Conservation (phyloP, 2,113 vertebrate species). For the Dendropsophus ebraccatus region DNA sequence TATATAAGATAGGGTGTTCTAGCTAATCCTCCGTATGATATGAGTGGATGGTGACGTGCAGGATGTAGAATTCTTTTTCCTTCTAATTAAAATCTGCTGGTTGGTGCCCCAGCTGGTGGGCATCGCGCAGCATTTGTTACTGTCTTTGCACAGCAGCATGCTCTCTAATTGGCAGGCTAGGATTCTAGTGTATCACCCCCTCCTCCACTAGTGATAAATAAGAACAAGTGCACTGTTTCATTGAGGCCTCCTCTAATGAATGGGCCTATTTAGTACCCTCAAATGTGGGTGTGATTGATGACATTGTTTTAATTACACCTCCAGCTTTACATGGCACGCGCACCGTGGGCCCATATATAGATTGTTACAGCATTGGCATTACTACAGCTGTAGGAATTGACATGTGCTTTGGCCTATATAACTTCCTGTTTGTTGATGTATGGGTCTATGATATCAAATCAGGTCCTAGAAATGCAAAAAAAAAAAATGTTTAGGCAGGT, state of each 20-base stretch:
- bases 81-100: conserved; percentile 12
- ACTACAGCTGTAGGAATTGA: not conserved
- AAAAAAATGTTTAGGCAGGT: not conserved
- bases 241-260: not conserved
- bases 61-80: not conserved
- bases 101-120: conserved; percentile 37
- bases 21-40: not conserved
- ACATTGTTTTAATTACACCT: not conserved
- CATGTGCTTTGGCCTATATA: too few species aligned
- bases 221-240: conserved; percentile 5
- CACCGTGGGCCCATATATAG: too few species aligned
- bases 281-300: not conserved
- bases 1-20: too few species aligned
- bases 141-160: conserved; percentile 22
- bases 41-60: not conserved
- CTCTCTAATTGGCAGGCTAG: conserved; percentile 31
- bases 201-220: not conserved
- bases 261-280: conserved; percentile 13
- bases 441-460: not conserved
- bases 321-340: not conserved
- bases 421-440: not conserved
- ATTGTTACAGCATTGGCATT: not conserved
- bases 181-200: not conserved
- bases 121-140: conserved; percentile 21
- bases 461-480: not conserved